Evolutionary conservation across 2,113 vertebrate species (phyloP), one percentile per base, ranked within the genome.

Genomic region (Halcyon malimbica): DNA sequence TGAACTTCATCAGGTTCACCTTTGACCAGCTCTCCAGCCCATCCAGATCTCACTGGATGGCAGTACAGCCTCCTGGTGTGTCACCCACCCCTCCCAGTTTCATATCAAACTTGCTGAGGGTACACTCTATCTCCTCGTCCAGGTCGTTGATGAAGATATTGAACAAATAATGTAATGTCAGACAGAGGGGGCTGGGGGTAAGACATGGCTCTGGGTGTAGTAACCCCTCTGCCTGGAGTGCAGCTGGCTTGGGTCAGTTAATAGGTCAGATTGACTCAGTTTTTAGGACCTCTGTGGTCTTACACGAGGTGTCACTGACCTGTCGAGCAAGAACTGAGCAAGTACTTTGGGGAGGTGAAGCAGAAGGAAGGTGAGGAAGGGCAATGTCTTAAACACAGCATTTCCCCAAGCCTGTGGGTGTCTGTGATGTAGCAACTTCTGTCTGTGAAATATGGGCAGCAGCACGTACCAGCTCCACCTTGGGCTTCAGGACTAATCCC

Each of bases 361-460:
- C 16, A 63, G 62, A 33, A 54, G 24, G 33, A 74, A 41, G 11
- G 13, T n/a, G 53, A 78, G 60, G 73, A 48, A 29, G 23, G 10
- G 19, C n/a, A 28, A 6, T 42, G 5, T 29, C 42, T 70, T 4
- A 4, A 17, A 9, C 37, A 29, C 0, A 2, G 8, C 21, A 46
- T 39, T 54, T 25, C 15, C 62, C 26, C 16, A 68, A 9, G 19
- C 4, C 46, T 6, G 8, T 0, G 6, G 42, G 4, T 42, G 4
- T 4, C 23, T 28, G 54, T 26, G 65, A 46, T 0, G 3, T 0
- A 1, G 44, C 35, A 65, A 37, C 19, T 16, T 37, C 64, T 25
- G 20, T 3, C 56, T 65, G 24, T 35, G 28, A 50, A 50, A 23
- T 6, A 4, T 0, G 2, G 44, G 39, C 71, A 87, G 79, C 48